Evolutionary conservation across 2,113 vertebrate genomes (phyloP), one percentile per base, ranked within the genome.

Genomic region (Aspiorhynchus laticeps): DNA sequence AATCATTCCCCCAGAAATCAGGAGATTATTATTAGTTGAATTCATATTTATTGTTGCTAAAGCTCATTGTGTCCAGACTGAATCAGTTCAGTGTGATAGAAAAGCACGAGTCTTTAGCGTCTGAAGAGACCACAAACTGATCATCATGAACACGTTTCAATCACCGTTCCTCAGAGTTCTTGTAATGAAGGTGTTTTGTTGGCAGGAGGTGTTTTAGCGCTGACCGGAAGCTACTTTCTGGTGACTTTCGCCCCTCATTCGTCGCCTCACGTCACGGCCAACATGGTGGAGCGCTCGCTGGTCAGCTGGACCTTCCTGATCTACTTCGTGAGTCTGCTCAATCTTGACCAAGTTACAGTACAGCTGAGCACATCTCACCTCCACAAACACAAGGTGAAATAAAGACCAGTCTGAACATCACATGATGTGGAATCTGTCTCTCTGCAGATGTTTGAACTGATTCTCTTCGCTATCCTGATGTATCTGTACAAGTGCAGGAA

Each of bases 281-380:
- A 93, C 88, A 95, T 91, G 93, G 92, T 99, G 85, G 96, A 97
- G 90, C 95, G 94, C 85, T 95, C 95, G 63, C 84, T 95, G 48
- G 89, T 98, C 89, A 96, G 96, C 92, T 98, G 97, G 97, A 94
- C 95, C 89, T 98, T 99, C 92, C 91, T 99, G 88, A 61, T 95
- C 43, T 99, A 98, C 92, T 89, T 94, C 61, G 98, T 99, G 93
- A 92, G 97, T 95, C 26, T 84, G 5, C 31, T 15, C 14, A 33
- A 31, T 31, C 63, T 17, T 19, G 17, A 36, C 8, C 17, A 63
- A 63, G 8, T 24, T 56, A 56, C 53, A 56, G 53, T 53, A 53
- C 51, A 53, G 17, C 4, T 2, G 5, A 53, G 21, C 51, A 53
- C 3, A 26, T 11, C 1, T 61, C 67, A 69, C 15, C 7, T n/a